Percentiles rank a stretch among this genome's conserved stretches.
Evolutionary conservation across 2,888 invertebrate species (phyloP).

Genomic region (Pristionchus exspectatus): DNA sequence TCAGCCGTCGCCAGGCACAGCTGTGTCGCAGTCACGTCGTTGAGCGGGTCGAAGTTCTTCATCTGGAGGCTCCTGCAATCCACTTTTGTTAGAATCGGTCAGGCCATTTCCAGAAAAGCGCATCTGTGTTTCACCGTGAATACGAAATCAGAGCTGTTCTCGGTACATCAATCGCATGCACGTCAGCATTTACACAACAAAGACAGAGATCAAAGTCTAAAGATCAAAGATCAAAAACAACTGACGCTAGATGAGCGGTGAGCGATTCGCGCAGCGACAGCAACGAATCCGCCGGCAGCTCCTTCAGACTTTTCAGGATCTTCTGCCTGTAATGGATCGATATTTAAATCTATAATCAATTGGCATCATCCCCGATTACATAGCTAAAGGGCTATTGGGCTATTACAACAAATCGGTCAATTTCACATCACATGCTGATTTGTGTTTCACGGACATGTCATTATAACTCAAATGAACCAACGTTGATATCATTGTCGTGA

Average conservation of each 20-base stretch:
- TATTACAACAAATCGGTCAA: too few relatives aligned
- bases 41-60: conserved; percentile 61
- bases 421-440: too few relatives aligned
- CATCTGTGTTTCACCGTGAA: not conserved
- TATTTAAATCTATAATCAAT: not conserved
- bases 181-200: not conserved
- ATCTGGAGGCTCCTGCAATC: conserved; percentile 80
- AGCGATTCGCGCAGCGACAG: conserved; percentile 92
- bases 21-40: conserved; percentile 88
- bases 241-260: conserved; percentile 86
- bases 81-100: not conserved
- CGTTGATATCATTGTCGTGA: too few relatives aligned
- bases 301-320: conserved; percentile 57
- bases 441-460: too few relatives aligned
- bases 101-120: not conserved
- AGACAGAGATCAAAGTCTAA: not conserved
- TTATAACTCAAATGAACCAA: too few relatives aligned
- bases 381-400: too few relatives aligned
- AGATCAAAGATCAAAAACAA: not conserved
- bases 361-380: too few relatives aligned
- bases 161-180: not conserved
- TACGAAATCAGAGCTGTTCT: not conserved
- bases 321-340: conserved; percentile 45
- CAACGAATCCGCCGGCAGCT: conserved; percentile 79
- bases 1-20: conserved; percentile 94